phyloP scores from a whole-genome alignment of 1,140 invertebrate genomes.

The Pararge aegeria region DNA sequence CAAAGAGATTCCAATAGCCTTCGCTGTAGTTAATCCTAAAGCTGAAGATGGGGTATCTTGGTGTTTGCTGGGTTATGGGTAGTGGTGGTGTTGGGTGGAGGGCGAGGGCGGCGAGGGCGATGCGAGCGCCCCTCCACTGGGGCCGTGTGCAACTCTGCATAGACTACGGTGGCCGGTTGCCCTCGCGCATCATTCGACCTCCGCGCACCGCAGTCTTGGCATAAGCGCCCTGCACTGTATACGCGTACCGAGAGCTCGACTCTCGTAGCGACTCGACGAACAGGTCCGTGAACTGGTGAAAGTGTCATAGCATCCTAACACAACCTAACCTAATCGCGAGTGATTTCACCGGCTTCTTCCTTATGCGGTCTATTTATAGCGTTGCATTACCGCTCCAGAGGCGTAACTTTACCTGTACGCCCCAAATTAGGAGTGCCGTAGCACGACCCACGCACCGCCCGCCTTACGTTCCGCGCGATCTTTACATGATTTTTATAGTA shows the following conservation, averaged over 20 bases:
- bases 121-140: conserved; percentile 63
- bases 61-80: not conserved
- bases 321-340: conserved; percentile 44
- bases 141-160: conserved; percentile 79
- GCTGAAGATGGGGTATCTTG: not conserved
- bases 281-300: conserved; percentile 74
- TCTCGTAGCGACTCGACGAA: conserved; percentile 78
- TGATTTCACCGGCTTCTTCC: conserved; percentile 56
- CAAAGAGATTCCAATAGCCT: not conserved
- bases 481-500: conserved; percentile 36
- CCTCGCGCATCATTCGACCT: conserved; percentile 78
- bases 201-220: conserved; percentile 75
- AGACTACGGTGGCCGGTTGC: conserved; percentile 73
- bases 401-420: conserved; percentile 77
- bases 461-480: conserved; percentile 43
- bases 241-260: conserved; percentile 68
- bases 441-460: conserved; percentile 53
- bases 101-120: conserved; percentile 48
- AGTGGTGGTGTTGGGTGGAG: conserved; percentile 29
- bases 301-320: conserved; percentile 46
- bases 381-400: conserved; percentile 62
- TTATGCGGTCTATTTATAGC: conserved; percentile 69
- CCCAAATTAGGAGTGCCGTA: conserved; percentile 75
- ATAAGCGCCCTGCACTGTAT: conserved; percentile 67
- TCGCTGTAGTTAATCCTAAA: not conserved